These are phyloP conservation scores for Antheraea assamensis DNA, from an alignment of 2,888 invertebrate species.

Conservation along the genomic window DNA sequence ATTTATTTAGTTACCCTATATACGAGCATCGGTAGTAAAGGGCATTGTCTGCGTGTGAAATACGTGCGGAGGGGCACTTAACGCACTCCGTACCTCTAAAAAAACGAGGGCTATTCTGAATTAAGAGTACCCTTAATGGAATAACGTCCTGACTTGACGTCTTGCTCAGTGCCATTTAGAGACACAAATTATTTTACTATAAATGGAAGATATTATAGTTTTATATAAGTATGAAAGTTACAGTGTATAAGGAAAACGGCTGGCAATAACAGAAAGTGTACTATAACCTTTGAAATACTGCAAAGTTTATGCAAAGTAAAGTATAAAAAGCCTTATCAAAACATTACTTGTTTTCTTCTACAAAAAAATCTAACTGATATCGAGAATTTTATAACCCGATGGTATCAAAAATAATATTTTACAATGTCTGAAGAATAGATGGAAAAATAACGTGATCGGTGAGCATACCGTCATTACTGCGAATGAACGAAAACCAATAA, in stretches of 20 bases:
- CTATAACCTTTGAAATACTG: no score
- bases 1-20: background rate
- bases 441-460: background rate
- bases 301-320: no score
- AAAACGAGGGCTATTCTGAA: background rate
- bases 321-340: no score
- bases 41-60: background rate
- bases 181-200: background rate
- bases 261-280: no score
- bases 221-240: no score
- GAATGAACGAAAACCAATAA: background rate
- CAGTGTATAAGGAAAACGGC: no score
- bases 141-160: slow-evolving; percentile 1
- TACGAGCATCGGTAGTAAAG: background rate
- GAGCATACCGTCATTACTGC: background rate
- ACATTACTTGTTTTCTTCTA: no score
- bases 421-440: background rate
- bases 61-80: background rate
- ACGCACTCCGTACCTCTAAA: background rate
- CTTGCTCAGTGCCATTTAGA: background rate
- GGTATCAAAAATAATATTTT: background rate
- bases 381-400: background rate
- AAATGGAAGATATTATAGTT: background rate
- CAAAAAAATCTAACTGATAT: background rate
- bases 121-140: background rate